Base-by-base conservation (phyloP, 1,140 invertebrate species). In the Diploscapter pachys region DNA sequence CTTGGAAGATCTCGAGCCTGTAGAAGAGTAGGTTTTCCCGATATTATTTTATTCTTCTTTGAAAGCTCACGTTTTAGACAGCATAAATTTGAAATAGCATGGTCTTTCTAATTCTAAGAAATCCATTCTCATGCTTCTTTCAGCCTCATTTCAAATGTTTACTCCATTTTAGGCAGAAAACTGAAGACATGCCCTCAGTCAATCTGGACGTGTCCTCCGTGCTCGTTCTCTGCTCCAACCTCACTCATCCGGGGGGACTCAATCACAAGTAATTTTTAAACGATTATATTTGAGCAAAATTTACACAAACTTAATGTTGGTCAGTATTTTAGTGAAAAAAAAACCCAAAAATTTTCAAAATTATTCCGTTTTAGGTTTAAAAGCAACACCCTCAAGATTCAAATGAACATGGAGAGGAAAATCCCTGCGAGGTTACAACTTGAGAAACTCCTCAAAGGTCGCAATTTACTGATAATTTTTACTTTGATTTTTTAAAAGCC, bases 161-260 rank as follows among this genome's bases (percentile, higher is more conserved):
- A 9, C 13, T 31, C 63, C 57, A 31, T 31, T 31, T 31, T 31
- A 31, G 9, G 57, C 9, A 11, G 57, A 31, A 59, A 31, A 65
- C 63, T 8, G 13, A 13, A 5, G 6, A 54, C 61, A 72, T 49
- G 8, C 0, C 54, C 11, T 2, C 52, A 31, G 71, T 72, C 71
- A 72, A 72, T 53, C 61, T 72, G 4, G 71, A 72, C 59, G 71
- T 72, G 5, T 71, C 71, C 65, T 5, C 71, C 51, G 71, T 72
- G 8, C 65, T 72, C 49, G 71, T 72, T 9, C 59, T 72, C 5
- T 64, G 63, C 11, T 51, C 52, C n/a, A 72, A 72, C 53, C 61
- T 72, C 6, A 72, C 71, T 50, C 71, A 72, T 68, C 71, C 63
- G 11, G 71, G 71, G 5, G 71, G 71, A 69, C 51, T 13, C n/a